Evolutionary conservation across 2,888 invertebrate species (phyloP), one percentile per base, ranked within the genome.

Genomic region (Ommatoiulus sabulosus): DNA sequence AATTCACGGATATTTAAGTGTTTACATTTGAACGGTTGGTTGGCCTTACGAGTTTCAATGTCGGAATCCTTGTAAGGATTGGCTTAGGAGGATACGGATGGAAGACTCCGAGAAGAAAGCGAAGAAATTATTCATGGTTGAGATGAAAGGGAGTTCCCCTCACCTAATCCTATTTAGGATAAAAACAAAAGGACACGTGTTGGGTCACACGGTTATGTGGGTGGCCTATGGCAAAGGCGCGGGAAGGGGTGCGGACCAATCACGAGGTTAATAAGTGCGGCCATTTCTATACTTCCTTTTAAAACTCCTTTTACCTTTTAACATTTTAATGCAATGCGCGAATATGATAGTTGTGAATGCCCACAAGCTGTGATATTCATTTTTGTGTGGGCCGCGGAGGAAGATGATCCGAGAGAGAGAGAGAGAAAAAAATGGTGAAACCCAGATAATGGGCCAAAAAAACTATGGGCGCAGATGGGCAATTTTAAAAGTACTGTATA

Each of bases 1-100:
- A 72, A 72, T 72, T 72, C 72, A 72, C 72, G 72, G 72, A 72
- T 72, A 72, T 72, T 72, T 72, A 72, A 72, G 72, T 72, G 72
- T 72, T 72, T 72, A 72, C 72, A 72, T 72, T 72, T 72, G 72
- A 72, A 72, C 72, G 72, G 72, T 72, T 72, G 72, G 72, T 72
- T 72, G 72, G 72, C 72, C 72, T 72, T 20, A 72, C n/a, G 72
- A 72, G 72, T 72, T 72, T 72, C 72, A 72, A 72, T 72, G 72
- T 72, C 72, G 72, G 72, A 72, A 72, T 72, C 72, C 72, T 72
- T 72, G 72, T 72, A 72, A 72, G 72, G 72, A 72, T 72, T 72
- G 72, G 72, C 72, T 72, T 72, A 72, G 72, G 72, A 72, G 72
- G 72, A 72, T 72, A 72, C 72, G 72, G 72, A 72, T 72, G 72